These are phyloP conservation scores for Melanargia galathea DNA, from an alignment of 2,888 invertebrate species.

Conservation along the genomic window DNA sequence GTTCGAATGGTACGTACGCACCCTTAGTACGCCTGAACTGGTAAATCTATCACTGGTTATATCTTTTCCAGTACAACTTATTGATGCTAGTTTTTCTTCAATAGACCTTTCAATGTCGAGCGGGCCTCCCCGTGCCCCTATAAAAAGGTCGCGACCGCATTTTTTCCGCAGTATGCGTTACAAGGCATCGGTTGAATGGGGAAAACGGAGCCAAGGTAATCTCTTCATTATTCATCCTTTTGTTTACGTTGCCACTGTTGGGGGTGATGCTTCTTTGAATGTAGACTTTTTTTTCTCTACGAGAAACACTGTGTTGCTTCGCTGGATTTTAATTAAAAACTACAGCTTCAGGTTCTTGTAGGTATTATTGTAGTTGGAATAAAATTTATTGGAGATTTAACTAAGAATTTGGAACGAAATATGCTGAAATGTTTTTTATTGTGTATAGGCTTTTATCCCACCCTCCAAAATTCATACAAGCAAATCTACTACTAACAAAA, in stretches of 20 bases:
- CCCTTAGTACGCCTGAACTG: too few species aligned
- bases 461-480: too few species aligned
- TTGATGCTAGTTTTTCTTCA: neutral
- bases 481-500: too few species aligned
- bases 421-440: too few species aligned
- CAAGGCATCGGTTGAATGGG: constrained; percentile 28
- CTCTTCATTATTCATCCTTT: constrained; percentile 38
- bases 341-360: too few species aligned
- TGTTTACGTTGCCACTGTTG: constrained; percentile 35
- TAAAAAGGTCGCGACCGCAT: constrained; percentile 30
- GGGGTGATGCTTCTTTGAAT: constrained; percentile 32
- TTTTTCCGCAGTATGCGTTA: constrained; percentile 23
- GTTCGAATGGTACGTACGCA: too few species aligned
- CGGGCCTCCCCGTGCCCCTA: neutral
- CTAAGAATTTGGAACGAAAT: too few species aligned
- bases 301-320: constrained; percentile 16
- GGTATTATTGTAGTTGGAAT: too few species aligned
- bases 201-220: constrained; percentile 38
- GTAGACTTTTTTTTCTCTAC: constrained; percentile 26
- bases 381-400: too few species aligned
- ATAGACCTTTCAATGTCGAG: constrained; percentile 8
- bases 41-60: neutral
- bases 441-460: too few species aligned
- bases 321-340: constrained; percentile 23
- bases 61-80: neutral